These are phyloP conservation scores for Hoplodrina blanda DNA, from an alignment of 2,888 invertebrate genomes.

Conservation along the genomic window DNA sequence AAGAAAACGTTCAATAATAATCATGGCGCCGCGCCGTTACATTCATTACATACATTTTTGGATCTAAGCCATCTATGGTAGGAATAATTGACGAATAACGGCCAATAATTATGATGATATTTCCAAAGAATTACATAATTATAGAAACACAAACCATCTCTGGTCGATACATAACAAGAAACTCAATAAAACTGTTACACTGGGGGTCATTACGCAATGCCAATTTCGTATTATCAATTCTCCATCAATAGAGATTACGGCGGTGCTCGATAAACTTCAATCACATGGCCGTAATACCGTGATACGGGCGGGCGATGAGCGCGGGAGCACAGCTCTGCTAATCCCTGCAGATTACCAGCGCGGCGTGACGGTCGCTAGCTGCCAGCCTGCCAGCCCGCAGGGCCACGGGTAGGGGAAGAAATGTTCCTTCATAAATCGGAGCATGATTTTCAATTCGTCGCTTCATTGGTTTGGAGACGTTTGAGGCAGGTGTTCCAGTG, in stretches of 20 bases:
- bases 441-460: slow-evolving; percentile 33
- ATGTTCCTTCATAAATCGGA: slow-evolving; percentile 20
- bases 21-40: not conserved
- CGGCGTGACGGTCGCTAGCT: slow-evolving; percentile 9
- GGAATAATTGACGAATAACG: not conserved
- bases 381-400: not conserved
- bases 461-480: slow-evolving; percentile 27
- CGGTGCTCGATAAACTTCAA: not conserved
- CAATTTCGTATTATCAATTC: slow-evolving; percentile 3
- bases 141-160: not conserved
- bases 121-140: not conserved
- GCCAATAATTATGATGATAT: not conserved
- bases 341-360: slow-evolving; percentile 27
- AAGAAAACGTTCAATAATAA: not conserved
- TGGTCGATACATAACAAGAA: too few species aligned
- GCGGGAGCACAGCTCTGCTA: slow-evolving; percentile 27
- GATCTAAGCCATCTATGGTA: too few species aligned
- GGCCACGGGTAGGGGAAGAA: not conserved
- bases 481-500: not conserved
- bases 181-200: not conserved
- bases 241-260: slow-evolving; percentile 10
- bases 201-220: not conserved
- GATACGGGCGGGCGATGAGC: not conserved
- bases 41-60: not conserved
- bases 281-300: slow-evolving; percentile 9